Evolutionary conservation across 2,888 invertebrate species (phyloP), one percentile per base, ranked within the genome.

Genomic region (Rotaria magnacalcarata): DNA sequence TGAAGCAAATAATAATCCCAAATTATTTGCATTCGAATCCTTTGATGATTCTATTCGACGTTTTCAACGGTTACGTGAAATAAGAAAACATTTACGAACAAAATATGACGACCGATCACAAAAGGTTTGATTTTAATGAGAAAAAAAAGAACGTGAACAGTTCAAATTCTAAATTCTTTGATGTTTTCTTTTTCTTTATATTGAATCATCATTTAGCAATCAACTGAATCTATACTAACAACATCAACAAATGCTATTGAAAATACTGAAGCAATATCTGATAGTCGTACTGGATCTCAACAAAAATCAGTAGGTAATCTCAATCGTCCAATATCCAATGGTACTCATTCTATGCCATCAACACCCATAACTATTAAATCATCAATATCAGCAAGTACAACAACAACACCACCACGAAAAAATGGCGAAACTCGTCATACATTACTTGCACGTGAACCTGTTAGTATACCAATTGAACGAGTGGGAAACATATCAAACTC

Each of bases 391-490:
- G 34, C 34, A 34, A 34, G 2, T 34, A 34, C 34, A 34, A 34
- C 34, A 34, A 24, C 41, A 80, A 47, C 47, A 24, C 2, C 43
- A n/a, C 47, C 80, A n/a, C 47, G n/a, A 24, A 80, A 80, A n/a
- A 80, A 80, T 47, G 10, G 75, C 47, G 41, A 80, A 80, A 47
- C 75, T 11, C 75, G 75, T 43, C 75, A 80, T 24, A 80, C 75
- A 24, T 43, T 47, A 80, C 24, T 80, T 24, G 16, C 75, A 80
- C 41, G 75, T 47, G 75, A 80, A 47, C n/a, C 80, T 19, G 47
- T 80, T 80, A 80, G 5, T 47, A 80, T 80, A 47, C 80, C 80
- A n/a, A 80, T 80, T 80, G 80, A 80, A 80, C 80, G 80, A 19
- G n/a, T 80, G 11, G 21, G 21, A 47, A 41, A 4, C 10, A 67